phyloP scores from a whole-genome alignment of 2,888 invertebrate genomes.

The Chironomus riparius region DNA sequence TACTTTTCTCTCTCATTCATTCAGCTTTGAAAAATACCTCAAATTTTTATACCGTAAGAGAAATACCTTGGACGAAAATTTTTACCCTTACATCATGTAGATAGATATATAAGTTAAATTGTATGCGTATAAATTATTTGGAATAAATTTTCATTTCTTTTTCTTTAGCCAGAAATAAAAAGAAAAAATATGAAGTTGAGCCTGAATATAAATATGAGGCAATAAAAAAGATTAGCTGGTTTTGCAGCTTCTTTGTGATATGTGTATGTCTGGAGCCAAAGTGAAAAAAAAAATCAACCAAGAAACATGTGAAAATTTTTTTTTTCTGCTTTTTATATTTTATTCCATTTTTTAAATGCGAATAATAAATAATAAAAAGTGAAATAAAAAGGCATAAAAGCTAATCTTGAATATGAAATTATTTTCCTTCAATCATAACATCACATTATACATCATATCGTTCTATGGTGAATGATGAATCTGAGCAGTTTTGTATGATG shows the following conservation, averaged over 20 bases:
- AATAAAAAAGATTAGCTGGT: slow-evolving; percentile 27
- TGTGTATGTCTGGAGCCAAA: no score
- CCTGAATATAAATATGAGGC: slow-evolving; percentile 23
- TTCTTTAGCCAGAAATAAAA: background rate
- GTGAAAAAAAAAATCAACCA: no score
- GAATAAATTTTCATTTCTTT: background rate
- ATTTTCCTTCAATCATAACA: background rate
- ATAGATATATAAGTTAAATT: background rate
- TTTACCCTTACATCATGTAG: slow-evolving; percentile 3
- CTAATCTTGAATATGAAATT: slow-evolving; percentile 25
- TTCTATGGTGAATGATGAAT: slow-evolving; percentile 11
- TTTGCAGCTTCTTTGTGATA: background rate
- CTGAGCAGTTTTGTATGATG: slow-evolving; percentile 1
- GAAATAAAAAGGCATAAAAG: slow-evolving; percentile 10
- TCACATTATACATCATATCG: background rate
- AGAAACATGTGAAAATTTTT: background rate
- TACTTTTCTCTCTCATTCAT: no score
- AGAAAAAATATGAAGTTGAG: background rate
- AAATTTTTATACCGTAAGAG: background rate
- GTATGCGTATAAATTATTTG: slow-evolving; percentile 9
- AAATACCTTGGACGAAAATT: background rate
- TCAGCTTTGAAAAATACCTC: background rate
- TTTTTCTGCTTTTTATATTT: background rate
- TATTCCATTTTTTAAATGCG: background rate
- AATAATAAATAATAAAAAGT: background rate